Evolutionary conservation across 2,888 invertebrate species (phyloP), one percentile per base, ranked within the genome.

Genomic region (Alloplasta piceator): DNA sequence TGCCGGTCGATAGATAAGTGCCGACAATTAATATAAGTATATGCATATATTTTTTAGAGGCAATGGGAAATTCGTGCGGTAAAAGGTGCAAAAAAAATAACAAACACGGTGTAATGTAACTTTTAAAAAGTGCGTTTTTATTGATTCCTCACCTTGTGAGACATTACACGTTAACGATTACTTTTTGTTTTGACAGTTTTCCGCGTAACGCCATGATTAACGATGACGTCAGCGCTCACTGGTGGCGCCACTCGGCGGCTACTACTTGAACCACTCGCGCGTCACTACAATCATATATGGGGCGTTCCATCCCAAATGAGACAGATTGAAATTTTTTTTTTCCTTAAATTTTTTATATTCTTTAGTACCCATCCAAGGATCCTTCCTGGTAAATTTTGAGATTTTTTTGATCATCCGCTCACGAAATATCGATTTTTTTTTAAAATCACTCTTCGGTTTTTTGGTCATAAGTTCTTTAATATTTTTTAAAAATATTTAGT

Each of bases 141-240:
- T 80, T 68, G 48, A 56, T 61, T 64, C 43, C 76, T 76, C 71
- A 72, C 76, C 80, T 76, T 41, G 39, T 9, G 12, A 48, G 66
- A 76, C 71, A 80, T 76, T 50, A 68, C 63, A 60, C 68, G 46
- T 66, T 68, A 63, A 76, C 43, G 48, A 77, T 38, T 64, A 38
- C 16, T 66, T 76, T 72, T 80, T 80, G 80, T 80, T 80, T 73
- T 80, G 80, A 80, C 80, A 68, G 80, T 56, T 68, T 43, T 52
- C 14, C 26, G 50, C 56, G 48, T 46, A 26, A 48, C 46, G 58
- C 58, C 73, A 63, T 52, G 43, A 56, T 64, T 64, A 56, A 46
- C 73, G 56, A 38, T 55, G 64, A 52, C 72, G 72, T 61, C 14
- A 43, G 38, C 6, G 6, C 9, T 39, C 36, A 52, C 36, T 26